Percentiles rank a stretch among this genome's conserved stretches.
Evolutionary conservation across 2,888 invertebrate species (phyloP).

Genomic region (Orthosia gothica): DNA sequence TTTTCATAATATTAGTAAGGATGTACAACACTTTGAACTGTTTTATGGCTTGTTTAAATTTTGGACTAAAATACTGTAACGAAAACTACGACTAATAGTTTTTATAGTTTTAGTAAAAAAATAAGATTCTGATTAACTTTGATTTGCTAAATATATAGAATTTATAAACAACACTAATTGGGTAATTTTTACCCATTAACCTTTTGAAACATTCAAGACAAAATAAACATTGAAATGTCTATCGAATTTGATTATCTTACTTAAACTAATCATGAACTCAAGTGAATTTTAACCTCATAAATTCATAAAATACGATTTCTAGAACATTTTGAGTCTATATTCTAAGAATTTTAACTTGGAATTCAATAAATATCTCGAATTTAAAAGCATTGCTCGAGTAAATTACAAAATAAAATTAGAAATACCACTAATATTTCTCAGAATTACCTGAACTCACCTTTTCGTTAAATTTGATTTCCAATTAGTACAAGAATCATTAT

Average conservation of each 20-base stretch:
- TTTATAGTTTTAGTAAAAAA: background rate
- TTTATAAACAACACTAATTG: background rate
- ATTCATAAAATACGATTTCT: background rate
- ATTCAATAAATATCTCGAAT: background rate
- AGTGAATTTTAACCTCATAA: background rate
- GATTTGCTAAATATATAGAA: background rate
- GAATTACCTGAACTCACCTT: background rate
- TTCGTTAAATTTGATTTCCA: background rate
- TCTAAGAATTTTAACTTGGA: background rate
- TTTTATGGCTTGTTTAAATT: background rate
- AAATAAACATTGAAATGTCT: background rate
- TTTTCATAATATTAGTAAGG: too few species aligned
- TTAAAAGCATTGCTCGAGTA: background rate
- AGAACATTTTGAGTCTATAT: background rate
- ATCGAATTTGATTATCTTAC: background rate
- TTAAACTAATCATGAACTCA: background rate
- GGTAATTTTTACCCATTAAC: background rate
- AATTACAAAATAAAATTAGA: slow-evolving; percentile 15
- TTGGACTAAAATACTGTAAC: background rate
- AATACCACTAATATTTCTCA: background rate
- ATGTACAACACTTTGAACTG: background rate
- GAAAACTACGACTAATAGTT: too few species aligned
- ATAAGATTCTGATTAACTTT: background rate
- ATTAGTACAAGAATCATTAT: background rate
- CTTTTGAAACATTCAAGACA: background rate